Conservation (phyloP, 2,888 invertebrate genomes). For the Eristalinus sepulchralis region DNA sequence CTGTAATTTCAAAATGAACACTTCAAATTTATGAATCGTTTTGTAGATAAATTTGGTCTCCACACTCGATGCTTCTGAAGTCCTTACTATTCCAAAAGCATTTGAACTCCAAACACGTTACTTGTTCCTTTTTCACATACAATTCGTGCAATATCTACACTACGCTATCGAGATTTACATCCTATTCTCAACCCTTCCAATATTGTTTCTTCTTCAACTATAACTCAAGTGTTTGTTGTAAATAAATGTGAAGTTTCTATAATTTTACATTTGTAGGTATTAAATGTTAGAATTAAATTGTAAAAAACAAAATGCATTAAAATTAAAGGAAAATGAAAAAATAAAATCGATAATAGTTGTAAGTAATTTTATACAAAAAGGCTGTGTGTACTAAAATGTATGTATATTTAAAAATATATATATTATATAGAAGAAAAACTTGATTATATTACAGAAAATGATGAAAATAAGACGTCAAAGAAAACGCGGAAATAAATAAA, state of each 20-base stretch:
- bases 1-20: too few species aligned
- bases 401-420: constrained; percentile 62
- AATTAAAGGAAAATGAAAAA: constrained; percentile 12
- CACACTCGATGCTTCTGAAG: too few species aligned
- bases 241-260: constrained; percentile 36
- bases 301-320: constrained; percentile 13
- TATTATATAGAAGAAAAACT: constrained; percentile 65
- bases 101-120: neutral
- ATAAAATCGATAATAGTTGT: constrained; percentile 37
- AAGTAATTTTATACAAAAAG: constrained; percentile 69
- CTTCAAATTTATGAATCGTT: too few species aligned
- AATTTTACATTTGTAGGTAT: constrained; percentile 42
- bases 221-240: constrained; percentile 15
- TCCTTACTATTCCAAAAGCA: too few species aligned
- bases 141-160: neutral
- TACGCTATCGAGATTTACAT: neutral
- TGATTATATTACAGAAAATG: constrained; percentile 49
- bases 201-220: neutral
- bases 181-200: neutral
- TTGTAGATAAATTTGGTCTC: too few species aligned
- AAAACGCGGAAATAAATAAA: constrained; percentile 61
- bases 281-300: constrained; percentile 24
- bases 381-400: constrained; percentile 70
- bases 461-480: neutral
- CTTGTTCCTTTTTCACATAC: neutral